Base-by-base conservation (phyloP, 2,113 vertebrate species). In the Grammomys surdaster region DNA sequence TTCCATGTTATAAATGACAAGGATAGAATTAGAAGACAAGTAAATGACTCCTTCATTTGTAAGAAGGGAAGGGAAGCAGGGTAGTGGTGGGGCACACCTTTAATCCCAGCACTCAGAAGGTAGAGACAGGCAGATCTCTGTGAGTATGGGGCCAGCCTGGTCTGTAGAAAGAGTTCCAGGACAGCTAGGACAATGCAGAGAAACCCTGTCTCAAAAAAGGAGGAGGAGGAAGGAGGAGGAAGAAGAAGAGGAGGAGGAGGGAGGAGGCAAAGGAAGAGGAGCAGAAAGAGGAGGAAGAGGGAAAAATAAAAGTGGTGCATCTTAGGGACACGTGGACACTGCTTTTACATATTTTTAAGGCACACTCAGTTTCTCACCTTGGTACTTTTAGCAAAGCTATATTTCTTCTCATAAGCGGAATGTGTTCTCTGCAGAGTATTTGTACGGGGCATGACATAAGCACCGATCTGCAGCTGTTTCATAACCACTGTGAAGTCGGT, bases 401-500 rank as follows among this genome's bases (percentile, higher is more conserved):
- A 56, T 90, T 80, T 91, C 87, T 95, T 84, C 67, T 90, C 84
- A 72, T 77, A 40, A 60, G 48, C 26, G 28, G 65, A 92, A 93
- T 85, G 87, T 65, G 56, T 85, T 92, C 36, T 96, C 89, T 93
- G 51, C 77, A 17, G 92, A n/a, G 73, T 51, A 31, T 80, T 22
- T 54, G 90, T 89, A 73, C 91, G 91, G 86, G 1, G 85, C 43
- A n/a, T 88, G 40, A 95, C 93, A n/a, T 60, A 90, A 96, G 67
- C 51, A 54, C 28, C 85, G 90, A 43, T 89, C 54, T 81, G 94
- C 16, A 67, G 92, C 88, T 92, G 92, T 51, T 77, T 95, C 94
- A 12, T 89, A 97, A 98, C 33, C n/a, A 2, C 89, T 96, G 51
- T 58, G 94, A 72, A 94, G 33, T 28, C 96, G 87, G 54, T 85